phyloP scores from a whole-genome alignment of 1,140 invertebrate species.

The Saccostrea glomerata region DNA sequence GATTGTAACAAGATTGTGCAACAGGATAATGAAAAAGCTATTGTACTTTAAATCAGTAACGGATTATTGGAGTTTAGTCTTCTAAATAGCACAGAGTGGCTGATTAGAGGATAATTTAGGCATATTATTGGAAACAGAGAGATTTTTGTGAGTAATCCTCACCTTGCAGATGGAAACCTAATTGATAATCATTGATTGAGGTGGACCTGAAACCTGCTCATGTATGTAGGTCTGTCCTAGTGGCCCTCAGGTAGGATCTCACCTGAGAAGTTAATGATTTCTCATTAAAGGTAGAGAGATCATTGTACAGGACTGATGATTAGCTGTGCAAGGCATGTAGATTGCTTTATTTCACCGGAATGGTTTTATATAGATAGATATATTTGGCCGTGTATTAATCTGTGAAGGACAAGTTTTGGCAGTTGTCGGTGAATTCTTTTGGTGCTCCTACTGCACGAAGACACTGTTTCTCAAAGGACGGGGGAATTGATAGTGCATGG shows the following conservation, averaged over 20 bases:
- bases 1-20: slow-evolving; percentile 17
- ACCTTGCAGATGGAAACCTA: neutral
- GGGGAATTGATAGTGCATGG: slow-evolving; percentile 8
- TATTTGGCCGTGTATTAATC: slow-evolving; percentile 27
- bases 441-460: neutral
- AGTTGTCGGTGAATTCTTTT: neutral
- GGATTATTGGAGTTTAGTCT: neutral
- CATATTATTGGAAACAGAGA: neutral
- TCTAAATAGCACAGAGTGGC: neutral
- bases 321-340: slow-evolving; percentile 29
- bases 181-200: slow-evolving; percentile 21
- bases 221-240: slow-evolving; percentile 30
- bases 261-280: slow-evolving; percentile 31
- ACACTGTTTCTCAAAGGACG: neutral
- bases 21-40: neutral
- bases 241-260: slow-evolving; percentile 23
- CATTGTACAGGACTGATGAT: slow-evolving; percentile 1
- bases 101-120: neutral
- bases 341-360: slow-evolving; percentile 26
- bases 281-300: slow-evolving; percentile 31
- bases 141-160: slow-evolving; percentile 18
- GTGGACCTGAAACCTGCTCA: slow-evolving; percentile 26
- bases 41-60: neutral
- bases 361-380: neutral
- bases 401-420: slow-evolving; percentile 27